Conservation (phyloP, 2,113 vertebrate species). For the Zosterops hypoxanthus region DNA sequence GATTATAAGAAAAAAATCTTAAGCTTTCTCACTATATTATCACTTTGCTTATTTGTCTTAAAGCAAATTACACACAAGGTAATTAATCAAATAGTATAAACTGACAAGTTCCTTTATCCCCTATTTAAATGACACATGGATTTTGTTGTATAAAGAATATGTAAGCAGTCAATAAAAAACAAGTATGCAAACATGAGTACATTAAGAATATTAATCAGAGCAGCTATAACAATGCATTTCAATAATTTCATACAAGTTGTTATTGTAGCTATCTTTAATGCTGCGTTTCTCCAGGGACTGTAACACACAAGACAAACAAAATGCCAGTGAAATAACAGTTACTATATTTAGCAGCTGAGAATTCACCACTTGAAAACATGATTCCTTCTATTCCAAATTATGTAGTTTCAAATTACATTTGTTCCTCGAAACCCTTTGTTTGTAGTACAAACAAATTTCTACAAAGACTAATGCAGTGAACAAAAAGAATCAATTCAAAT, state of each 20-base stretch:
- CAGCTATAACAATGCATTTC: not conserved
- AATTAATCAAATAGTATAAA: not conserved
- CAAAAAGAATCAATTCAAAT: not conserved
- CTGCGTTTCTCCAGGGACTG: not conserved
- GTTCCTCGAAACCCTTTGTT: not conserved
- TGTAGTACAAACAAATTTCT: not conserved
- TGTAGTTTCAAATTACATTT: not conserved
- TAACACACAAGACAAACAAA: not conserved
- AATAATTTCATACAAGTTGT: not conserved
- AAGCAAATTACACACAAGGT: not conserved
- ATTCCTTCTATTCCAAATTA: not conserved
- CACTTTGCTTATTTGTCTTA: not conserved
- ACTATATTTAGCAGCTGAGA: slow-evolving; percentile 1
- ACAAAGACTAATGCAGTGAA: not conserved
- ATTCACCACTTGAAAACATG: not conserved
- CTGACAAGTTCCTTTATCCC: not conserved
- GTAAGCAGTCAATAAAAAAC: not conserved
- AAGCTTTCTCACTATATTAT: not conserved
- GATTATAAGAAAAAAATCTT: not conserved
- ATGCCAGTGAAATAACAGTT: not conserved
- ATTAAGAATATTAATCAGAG: not conserved
- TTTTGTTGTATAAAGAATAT: not conserved
- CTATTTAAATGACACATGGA: slow-evolving; percentile 2
- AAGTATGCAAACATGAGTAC: not conserved
- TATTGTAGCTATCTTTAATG: not conserved